Evolutionary conservation across 2,113 vertebrate species (phyloP).

Genomic region (Mesoclemmys tuberculata): DNA sequence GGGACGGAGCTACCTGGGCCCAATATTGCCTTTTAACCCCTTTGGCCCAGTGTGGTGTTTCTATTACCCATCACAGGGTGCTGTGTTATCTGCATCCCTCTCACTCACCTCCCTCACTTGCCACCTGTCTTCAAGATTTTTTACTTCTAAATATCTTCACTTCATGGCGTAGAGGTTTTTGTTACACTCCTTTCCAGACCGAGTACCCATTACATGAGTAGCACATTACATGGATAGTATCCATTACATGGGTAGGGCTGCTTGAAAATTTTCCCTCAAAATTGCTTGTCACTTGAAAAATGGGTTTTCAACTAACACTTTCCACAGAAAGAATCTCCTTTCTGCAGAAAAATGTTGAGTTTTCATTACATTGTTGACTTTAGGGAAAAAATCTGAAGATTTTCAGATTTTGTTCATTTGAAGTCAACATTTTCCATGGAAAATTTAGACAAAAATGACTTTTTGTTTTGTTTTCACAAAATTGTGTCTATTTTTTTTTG

Average conservation of each 20-base stretch:
- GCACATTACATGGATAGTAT: too few species aligned
- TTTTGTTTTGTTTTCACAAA: background rate
- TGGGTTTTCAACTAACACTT: conserved; percentile 13
- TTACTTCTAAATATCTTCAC: background rate
- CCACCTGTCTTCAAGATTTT: background rate
- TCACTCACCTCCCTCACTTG: background rate
- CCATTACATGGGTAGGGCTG: background rate
- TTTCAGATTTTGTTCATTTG: background rate
- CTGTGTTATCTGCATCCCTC: background rate
- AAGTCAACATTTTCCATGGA: background rate
- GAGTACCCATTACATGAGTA: background rate
- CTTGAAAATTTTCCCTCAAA: conserved; percentile 9
- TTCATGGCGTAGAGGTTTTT: background rate
- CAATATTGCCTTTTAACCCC: too few species aligned
- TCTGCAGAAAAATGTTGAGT: accelerated
- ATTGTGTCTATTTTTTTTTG: background rate
- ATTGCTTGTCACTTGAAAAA: conserved; percentile 11
- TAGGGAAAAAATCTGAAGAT: background rate
- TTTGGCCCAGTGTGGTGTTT: too few species aligned
- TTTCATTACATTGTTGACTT: background rate
- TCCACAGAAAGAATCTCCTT: background rate
- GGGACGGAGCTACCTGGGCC: too few species aligned
- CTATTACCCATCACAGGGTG: too few species aligned
- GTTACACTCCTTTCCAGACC: background rate
- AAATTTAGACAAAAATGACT: background rate